Base-by-base conservation (phyloP, 1,140 invertebrate genomes). In the Danaus melanippus region DNA sequence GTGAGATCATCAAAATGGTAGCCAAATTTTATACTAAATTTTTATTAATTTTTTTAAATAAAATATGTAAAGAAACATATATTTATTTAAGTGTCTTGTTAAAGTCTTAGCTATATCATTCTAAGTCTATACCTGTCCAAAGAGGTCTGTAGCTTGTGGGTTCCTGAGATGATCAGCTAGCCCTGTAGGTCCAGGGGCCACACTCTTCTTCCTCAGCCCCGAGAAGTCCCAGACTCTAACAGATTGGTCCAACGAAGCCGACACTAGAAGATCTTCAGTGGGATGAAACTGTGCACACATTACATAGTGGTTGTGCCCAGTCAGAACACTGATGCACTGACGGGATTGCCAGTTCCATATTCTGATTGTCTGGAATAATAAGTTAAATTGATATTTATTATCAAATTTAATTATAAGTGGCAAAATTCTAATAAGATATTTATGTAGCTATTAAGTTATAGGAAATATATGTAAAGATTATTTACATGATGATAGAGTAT, bases 271-370 rank as follows among this genome's bases (percentile, higher is more conserved):
- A 88, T 99, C 98, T 75, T 99, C 98, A 0, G 93, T 92, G 0
- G 96, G 96, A 87, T 99, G 98, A 86, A 99, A 99, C 73, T 97
- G 95, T 0, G 98, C 98, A 87, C 97, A 98, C 98, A 99, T 99
- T 0, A 99, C 98, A 89, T 99, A 99, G 84, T 99, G 98, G 88
- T 99, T 99, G 86, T 99, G 98, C 0, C 98, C 97, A 1, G 97
- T 98, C 6, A 98, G 84, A 8, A 98, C 96, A 73, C 95, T 97
- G 67, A 98, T 97, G 81, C 97, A 99, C 55, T 94, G 96, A n/a
- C 98, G 91, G 12, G 97, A 98, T 81, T 99, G 98, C 98, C 98
- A 99, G 82, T 99, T 99, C 98, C 98, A 99, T 64, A 99, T 98
- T 53, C 97, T 90, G 62, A 99, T 98, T 1, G 97, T 99, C 86